Percentiles rank a stretch among this genome's conserved stretches.
These are phyloP conservation scores for Eupleurogrammus muticus DNA, from an alignment of 2,797 vertebrate species.

Conservation along the genomic window DNA sequence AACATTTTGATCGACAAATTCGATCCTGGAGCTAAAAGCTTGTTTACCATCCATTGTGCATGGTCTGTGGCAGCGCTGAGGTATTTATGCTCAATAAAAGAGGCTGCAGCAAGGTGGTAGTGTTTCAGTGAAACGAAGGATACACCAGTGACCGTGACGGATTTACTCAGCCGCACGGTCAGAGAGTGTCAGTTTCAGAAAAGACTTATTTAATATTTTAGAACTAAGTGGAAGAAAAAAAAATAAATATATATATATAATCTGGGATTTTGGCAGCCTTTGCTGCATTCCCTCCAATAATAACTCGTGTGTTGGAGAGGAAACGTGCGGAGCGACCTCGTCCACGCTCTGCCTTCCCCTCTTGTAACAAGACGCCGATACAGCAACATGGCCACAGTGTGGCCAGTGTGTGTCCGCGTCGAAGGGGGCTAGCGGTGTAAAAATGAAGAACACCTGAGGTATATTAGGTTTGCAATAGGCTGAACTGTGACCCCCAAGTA, in stretches of 20 bases:
- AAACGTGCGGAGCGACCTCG: conserved; percentile 13
- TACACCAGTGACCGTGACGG: conserved; percentile 44
- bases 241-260: background rate
- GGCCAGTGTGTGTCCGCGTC: conserved; percentile 42
- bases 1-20: conserved; percentile 65
- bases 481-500: conserved; percentile 82
- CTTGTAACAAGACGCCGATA: conserved; percentile 47
- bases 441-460: conserved; percentile 82
- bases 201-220: conserved; percentile 31
- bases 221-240: conserved; percentile 30
- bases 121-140: conserved; percentile 43
- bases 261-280: conserved; percentile 24
- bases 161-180: conserved; percentile 35
- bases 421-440: conserved; percentile 47
- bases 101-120: conserved; percentile 34
- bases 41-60: conserved; percentile 61
- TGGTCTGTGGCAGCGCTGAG: conserved; percentile 56
- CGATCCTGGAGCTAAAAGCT: conserved; percentile 61
- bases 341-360: conserved; percentile 23
- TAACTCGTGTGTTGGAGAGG: conserved; percentile 34
- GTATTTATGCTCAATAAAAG: conserved; percentile 67
- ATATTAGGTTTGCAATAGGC: conserved; percentile 80
- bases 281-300: conserved; percentile 37
- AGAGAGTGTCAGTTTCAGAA: conserved; percentile 31
- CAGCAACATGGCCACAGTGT: conserved; percentile 55